Evolutionary conservation across 2,113 vertebrate genomes (phyloP).

Genomic region (Oncorhynchus nerka): DNA sequence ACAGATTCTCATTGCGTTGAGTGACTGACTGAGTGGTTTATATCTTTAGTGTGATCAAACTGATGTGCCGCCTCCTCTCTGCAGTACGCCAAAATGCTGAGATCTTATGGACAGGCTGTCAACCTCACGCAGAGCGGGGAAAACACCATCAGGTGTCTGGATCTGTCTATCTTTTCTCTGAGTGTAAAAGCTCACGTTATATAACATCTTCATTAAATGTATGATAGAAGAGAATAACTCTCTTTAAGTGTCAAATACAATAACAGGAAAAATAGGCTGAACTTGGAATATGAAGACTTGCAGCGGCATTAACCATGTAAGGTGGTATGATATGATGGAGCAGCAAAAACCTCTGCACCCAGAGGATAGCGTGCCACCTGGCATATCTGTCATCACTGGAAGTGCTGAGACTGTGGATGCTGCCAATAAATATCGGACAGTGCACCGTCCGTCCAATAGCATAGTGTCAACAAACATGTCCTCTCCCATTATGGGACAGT

Average conservation of each 20-base stretch:
- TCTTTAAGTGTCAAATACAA: background rate
- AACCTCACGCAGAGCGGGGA: slow-evolving; percentile 11
- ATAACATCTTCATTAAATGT: background rate
- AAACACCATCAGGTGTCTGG: slow-evolving; percentile 24
- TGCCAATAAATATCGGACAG: slow-evolving; percentile 18
- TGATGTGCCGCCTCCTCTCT: background rate
- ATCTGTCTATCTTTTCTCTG: slow-evolving; percentile 10
- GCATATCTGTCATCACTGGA: slow-evolving; percentile 29
- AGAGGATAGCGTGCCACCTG: slow-evolving; percentile 29
- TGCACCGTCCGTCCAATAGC: background rate
- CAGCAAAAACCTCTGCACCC: slow-evolving; percentile 23
- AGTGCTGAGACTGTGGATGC: slow-evolving; percentile 23
- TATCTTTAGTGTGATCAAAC: background rate
- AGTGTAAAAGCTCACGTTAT: background rate
- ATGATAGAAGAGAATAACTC: background rate
- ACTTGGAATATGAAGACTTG: slow-evolving; percentile 1
- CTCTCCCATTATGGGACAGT: slow-evolving; percentile 3
- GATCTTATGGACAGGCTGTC: slow-evolving; percentile 34
- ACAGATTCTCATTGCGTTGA: background rate
- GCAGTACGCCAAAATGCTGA: background rate
- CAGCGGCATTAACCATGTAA: slow-evolving; percentile 6
- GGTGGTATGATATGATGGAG: slow-evolving; percentile 30
- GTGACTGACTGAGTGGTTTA: background rate
- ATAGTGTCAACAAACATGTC: slow-evolving; percentile 19
- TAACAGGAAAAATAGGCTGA: background rate